Percentiles rank a stretch among this genome's conserved stretches.
Evolutionary conservation across 2,888 invertebrate genomes (phyloP).

Genomic region (Lasioglossum leucozonium): DNA sequence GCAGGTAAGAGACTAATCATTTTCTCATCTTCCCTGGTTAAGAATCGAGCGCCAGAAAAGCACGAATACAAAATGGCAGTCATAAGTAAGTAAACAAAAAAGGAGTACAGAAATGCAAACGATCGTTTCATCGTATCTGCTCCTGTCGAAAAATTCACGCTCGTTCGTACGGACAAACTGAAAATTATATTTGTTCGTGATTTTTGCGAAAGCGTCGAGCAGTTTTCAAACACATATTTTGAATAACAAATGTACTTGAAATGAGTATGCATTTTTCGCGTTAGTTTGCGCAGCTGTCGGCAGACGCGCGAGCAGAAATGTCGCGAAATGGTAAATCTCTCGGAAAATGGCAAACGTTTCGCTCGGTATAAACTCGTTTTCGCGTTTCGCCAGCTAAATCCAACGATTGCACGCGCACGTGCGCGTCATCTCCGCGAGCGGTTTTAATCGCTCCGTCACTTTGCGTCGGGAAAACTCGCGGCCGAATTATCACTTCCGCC

Average conservation of each 20-base stretch:
- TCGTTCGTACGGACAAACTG: not conserved
- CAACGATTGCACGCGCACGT: not conserved
- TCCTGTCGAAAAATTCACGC: not conserved
- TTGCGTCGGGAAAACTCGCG: constrained; percentile 33
- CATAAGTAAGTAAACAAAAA: constrained; percentile 2
- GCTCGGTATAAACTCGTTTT: not conserved
- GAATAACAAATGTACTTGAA: not conserved
- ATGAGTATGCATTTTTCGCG: not conserved
- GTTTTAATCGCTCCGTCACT: constrained; percentile 23
- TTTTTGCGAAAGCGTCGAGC: not conserved
- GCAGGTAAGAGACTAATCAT: constrained; percentile 10
- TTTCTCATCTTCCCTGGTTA: not conserved
- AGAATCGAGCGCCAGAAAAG: not conserved
- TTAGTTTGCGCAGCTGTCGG: too few species aligned
- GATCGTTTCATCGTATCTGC: not conserved
- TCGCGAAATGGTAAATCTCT: not conserved
- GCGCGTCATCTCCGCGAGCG: not conserved
- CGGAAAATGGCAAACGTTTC: constrained; percentile 5
- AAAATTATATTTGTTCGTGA: not conserved
- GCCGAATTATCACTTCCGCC: constrained; percentile 44
- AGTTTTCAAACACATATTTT: not conserved
- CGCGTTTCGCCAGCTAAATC: not conserved
- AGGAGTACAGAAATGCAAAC: not conserved
- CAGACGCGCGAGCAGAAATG: not conserved
- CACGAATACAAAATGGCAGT: not conserved